phyloP scores from a whole-genome alignment of 1,140 invertebrate genomes.

The Uloborus diversus region DNA sequence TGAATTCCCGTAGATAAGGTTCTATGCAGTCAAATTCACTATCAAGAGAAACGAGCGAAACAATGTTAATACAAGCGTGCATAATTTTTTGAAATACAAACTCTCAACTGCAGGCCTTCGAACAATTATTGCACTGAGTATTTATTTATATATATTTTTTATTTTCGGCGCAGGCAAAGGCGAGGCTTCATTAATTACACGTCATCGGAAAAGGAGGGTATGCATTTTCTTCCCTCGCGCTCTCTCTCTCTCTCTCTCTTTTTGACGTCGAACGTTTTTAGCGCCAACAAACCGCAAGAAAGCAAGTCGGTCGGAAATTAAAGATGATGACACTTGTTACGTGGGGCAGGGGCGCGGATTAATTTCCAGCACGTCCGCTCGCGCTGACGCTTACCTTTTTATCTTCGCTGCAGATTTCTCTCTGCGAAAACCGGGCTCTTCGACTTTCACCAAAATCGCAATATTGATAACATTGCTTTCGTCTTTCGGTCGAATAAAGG shows the following conservation, averaged over 20 bases:
- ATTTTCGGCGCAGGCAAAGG: neutral
- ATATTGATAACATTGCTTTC: too few species aligned
- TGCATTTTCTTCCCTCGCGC: neutral
- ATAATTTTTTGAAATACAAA: neutral
- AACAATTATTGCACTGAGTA: slow-evolving; percentile 14
- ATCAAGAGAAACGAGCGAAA: too few species aligned
- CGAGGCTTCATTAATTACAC: slow-evolving; percentile 43
- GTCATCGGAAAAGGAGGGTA: slow-evolving; percentile 21
- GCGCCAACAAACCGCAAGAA: slow-evolving; percentile 26
- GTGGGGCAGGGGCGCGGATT: slow-evolving; percentile 37
- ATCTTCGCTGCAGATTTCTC: neutral
- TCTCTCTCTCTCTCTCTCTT: neutral
- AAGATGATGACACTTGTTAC: slow-evolving; percentile 52
- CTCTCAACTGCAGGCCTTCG: neutral
- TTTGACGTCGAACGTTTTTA: slow-evolving; percentile 42
- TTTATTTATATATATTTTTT: neutral
- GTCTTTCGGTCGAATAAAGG: too few species aligned
- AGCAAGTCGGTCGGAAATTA: slow-evolving; percentile 43
- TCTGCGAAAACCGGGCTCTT: too few species aligned
- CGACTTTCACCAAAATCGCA: neutral
- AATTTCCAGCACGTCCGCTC: slow-evolving; percentile 39
- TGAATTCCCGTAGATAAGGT: too few species aligned
- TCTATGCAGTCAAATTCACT: too few species aligned
- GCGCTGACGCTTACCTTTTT: slow-evolving; percentile 24
- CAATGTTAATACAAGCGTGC: neutral